These are phyloP conservation scores for Sandelia bainsii DNA, from an alignment of 2,797 vertebrate genomes.

Conservation along the genomic window DNA sequence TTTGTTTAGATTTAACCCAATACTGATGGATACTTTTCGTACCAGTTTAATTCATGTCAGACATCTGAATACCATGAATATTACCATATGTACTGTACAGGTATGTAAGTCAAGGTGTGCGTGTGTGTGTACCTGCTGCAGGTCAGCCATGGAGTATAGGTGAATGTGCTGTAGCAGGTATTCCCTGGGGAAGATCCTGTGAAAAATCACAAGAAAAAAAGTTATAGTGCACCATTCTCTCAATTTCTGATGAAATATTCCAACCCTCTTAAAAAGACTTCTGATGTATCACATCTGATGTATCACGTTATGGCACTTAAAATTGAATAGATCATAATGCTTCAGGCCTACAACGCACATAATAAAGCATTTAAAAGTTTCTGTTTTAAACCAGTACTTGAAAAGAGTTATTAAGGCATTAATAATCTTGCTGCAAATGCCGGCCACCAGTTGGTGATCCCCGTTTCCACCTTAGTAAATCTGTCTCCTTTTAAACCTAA, in stretches of 20 bases:
- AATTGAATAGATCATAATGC: too few relatives aligned
- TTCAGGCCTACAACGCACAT: too few relatives aligned
- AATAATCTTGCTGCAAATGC: too few relatives aligned
- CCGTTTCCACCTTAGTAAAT: too few relatives aligned
- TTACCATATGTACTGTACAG: background rate
- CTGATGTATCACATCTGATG: background rate
- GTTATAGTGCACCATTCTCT: background rate
- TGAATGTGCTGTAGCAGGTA: slow-evolving; percentile 98
- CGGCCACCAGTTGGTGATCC: too few relatives aligned
- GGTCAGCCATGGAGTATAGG: slow-evolving; percentile 95
- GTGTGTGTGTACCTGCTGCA: slow-evolving; percentile 90
- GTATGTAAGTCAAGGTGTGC: slow-evolving; percentile 1
- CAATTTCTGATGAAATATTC: background rate
- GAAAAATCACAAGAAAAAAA: slow-evolving; percentile 35
- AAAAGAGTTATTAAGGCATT: too few relatives aligned
- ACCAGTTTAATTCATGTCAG: background rate
- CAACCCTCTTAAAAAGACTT: background rate
- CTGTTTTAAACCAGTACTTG: too few relatives aligned
- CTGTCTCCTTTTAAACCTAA: too few relatives aligned
- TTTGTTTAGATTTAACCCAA: too few relatives aligned
- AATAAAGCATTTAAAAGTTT: too few relatives aligned
- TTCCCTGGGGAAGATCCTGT: slow-evolving; percentile 96
- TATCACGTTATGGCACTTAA: too few relatives aligned
- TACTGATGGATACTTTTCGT: too few relatives aligned
- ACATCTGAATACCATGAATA: background rate